Base-by-base conservation (phyloP, 1,140 invertebrate species). In the Xylocopa sonorina region DNA sequence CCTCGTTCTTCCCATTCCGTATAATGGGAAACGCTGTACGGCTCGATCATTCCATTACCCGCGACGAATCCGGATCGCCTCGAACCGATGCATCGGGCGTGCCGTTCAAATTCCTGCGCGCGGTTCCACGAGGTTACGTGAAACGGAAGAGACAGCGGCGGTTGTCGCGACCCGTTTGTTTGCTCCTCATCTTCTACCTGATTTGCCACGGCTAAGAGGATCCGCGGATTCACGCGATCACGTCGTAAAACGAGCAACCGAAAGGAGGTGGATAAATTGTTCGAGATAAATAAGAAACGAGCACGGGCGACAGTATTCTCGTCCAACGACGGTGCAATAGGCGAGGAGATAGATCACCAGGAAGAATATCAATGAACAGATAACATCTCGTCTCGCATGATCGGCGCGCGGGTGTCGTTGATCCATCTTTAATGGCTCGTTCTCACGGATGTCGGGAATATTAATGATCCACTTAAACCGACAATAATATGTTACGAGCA, bases 391-490 rank as follows among this genome's bases (percentile, higher is more conserved):
- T 34, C 73, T 55, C 68, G 10, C 48, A 14, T 41, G 58, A 73
- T 73, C 29, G 48, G 14, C 29, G 34, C 29, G 46, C 46, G n/a
- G 27, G 14, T 71, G 55, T 53, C 58, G 38, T 53, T 34, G 68
- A 72, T 72, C 57, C 29, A 72, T 27, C 69, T 72, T 78, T 74
- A 66, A 74, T 53, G 51, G 48, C 38, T 67, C 63, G 80, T 85
- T 86, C 84, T 75, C 84, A 82, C 79, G 84, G 64, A 72, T 66
- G 64, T 72, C 62, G 38, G 41, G 51, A 81, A 82, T 86, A 86
- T 86, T 86, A 84, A 87, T 84, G 72, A 80, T 27, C 64, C 80
- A 80, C 76, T 84, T 80, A 71, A 73, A 63, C 51, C 55, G 62
- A 78, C 78, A 84, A 86, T 83, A 86, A 87, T 82, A 71, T 78